A percentile compares a stretch with the other conserved stretches of the same genome.
Conservation (phyloP, 2,113 vertebrate species). For the Sebastes schlegelii region DNA sequence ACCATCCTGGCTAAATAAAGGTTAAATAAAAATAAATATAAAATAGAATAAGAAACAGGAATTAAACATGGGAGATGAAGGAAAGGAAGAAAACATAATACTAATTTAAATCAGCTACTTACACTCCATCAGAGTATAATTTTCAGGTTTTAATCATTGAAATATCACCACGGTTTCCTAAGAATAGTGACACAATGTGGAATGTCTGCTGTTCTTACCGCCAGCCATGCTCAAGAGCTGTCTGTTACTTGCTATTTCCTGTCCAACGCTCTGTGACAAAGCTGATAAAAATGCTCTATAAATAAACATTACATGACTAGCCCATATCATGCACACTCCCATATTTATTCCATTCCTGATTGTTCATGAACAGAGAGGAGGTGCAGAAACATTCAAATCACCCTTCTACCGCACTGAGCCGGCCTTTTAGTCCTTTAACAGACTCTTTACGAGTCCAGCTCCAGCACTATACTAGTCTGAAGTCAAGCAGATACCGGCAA, state of each 20-base stretch:
- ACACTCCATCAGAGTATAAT: too few species aligned
- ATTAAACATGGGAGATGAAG: not conserved
- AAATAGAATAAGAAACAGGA: not conserved
- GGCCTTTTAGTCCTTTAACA: not conserved
- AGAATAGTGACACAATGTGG: not conserved
- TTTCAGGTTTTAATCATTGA: not conserved
- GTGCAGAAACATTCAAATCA: not conserved
- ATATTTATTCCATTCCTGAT: not conserved
- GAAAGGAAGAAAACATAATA: not conserved
- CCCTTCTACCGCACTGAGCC: not conserved
- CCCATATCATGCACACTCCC: not conserved
- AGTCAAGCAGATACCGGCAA: not conserved
- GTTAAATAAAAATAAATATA: too few species aligned
- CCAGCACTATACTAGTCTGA: not conserved
- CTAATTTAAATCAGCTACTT: not conserved
- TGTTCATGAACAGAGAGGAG: not conserved
- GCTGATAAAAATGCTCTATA: conserved; percentile 50
- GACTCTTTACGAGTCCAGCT: not conserved
- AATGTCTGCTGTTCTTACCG: not conserved
- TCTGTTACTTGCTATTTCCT: conserved; percentile 42
- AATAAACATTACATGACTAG: conserved; percentile 32
- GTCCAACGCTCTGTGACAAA: conserved; percentile 2
- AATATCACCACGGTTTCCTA: not conserved
- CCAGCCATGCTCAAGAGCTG: not conserved
- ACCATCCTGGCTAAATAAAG: too few species aligned